Evolutionary conservation across 2,797 vertebrate genomes (phyloP).

Genomic region (Rhodeus uyekii): DNA sequence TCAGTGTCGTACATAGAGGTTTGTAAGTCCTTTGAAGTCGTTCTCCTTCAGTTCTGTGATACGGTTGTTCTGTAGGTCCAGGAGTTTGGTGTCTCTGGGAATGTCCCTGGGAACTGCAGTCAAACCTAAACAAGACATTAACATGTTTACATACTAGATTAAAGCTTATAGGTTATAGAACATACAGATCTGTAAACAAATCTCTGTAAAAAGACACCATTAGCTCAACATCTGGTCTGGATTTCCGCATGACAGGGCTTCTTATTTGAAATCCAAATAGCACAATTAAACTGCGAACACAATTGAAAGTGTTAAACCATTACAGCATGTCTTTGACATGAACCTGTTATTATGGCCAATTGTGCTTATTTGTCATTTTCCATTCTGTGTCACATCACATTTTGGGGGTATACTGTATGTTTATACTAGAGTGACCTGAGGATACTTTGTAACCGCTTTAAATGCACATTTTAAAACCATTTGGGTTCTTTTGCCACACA

Average conservation of each 20-base stretch:
- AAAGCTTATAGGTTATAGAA: slow-evolving; percentile 32
- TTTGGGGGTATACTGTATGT: neutral
- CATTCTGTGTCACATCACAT: neutral
- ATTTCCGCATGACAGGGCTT: slow-evolving; percentile 63
- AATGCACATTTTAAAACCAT: neutral
- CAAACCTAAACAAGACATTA: slow-evolving; percentile 75
- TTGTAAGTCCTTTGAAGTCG: slow-evolving; percentile 87
- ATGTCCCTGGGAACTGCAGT: slow-evolving; percentile 84
- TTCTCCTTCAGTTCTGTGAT: slow-evolving; percentile 88
- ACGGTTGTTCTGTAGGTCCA: slow-evolving; percentile 91
- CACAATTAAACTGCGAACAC: slow-evolving; percentile 58
- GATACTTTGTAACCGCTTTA: neutral
- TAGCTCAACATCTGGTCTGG: slow-evolving; percentile 72
- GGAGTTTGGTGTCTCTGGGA: slow-evolving; percentile 85
- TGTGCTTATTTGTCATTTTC: neutral
- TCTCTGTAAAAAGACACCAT: slow-evolving; percentile 55
- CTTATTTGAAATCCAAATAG: slow-evolving; percentile 63
- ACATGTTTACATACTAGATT: slow-evolving; percentile 33
- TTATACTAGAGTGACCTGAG: neutral
- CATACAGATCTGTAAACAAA: slow-evolving; percentile 23
- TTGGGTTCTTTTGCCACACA: neutral
- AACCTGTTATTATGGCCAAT: slow-evolving; percentile 22
- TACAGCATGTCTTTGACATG: slow-evolving; percentile 29
- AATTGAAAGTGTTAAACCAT: slow-evolving; percentile 39
- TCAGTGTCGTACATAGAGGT: slow-evolving; percentile 84